phyloP scores from a whole-genome alignment of 2,888 invertebrate genomes.

The Apomyelois bistriatella region DNA sequence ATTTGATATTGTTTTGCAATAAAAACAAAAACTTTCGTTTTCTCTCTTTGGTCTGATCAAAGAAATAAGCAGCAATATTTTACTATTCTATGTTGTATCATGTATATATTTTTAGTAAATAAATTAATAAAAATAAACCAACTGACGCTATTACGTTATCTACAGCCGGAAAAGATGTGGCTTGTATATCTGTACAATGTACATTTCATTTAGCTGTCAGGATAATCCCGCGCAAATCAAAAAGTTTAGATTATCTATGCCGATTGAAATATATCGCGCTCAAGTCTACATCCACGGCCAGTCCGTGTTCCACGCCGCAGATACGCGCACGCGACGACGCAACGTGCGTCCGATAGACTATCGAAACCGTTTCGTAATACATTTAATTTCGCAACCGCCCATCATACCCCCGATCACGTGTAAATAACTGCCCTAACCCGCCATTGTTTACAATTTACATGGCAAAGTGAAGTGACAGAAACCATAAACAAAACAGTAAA shows the following conservation, averaged over 20 bases:
- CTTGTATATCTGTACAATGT: background rate
- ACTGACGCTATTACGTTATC: too few relatives aligned
- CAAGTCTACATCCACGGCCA: background rate
- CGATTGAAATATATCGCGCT: background rate
- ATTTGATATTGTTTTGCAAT: too few relatives aligned
- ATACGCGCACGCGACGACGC: slow-evolving; percentile 13
- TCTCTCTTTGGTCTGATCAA: too few relatives aligned
- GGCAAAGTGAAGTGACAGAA: slow-evolving; percentile 22
- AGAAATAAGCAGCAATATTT: too few relatives aligned
- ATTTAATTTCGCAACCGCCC: slow-evolving; percentile 34
- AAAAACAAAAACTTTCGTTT: too few relatives aligned
- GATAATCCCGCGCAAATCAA: background rate
- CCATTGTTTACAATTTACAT: slow-evolving; percentile 19
- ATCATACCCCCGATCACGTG: slow-evolving; percentile 35
- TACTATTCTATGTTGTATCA: too few relatives aligned
- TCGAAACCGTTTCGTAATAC: slow-evolving; percentile 53
- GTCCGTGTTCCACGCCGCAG: background rate
- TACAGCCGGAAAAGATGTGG: too few relatives aligned
- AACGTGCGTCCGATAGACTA: slow-evolving; percentile 41
- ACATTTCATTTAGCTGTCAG: background rate
- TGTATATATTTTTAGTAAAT: too few relatives aligned
- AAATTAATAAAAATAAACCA: too few relatives aligned
- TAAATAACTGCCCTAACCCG: slow-evolving; percentile 31
- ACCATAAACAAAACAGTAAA: slow-evolving; percentile 2
- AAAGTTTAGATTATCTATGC: background rate